phyloP scores from a whole-genome alignment of 30 jellyfish, hydroid and myxozoan species.

The Chrysaora quinquecirrha region DNA sequence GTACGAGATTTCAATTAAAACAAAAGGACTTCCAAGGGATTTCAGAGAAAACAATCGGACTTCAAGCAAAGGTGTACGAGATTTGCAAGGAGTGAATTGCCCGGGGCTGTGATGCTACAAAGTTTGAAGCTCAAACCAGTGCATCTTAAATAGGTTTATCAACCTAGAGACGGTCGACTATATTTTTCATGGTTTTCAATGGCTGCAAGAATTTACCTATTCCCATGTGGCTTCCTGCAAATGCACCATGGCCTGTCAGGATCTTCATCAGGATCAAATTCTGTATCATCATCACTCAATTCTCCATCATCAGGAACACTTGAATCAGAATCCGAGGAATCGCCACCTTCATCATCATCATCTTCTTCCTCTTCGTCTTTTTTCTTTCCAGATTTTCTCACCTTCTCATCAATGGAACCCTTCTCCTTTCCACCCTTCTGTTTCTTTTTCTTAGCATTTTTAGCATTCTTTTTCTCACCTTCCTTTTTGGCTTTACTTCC shows the following conservation, averaged over 20 bases:
- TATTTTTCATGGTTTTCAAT: too few species aligned
- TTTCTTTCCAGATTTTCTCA: background rate
- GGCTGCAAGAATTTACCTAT: conserved; percentile 72
- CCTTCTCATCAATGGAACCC: background rate
- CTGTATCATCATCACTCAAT: conserved; percentile 88
- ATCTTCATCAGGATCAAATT: conserved; percentile 97
- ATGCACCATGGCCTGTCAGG: conserved; percentile 96
- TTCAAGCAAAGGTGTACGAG: too few species aligned
- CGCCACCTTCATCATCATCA: conserved; percentile 13
- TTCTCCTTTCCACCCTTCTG: background rate
- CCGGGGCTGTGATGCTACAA: too few species aligned
- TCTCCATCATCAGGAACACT: conserved; percentile 95
- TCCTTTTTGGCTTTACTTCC: background rate
- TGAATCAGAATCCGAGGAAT: conserved; percentile 27
- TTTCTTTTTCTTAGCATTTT: background rate
- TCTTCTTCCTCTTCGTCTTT: background rate
- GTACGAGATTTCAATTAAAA: too few species aligned
- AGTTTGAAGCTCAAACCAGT: too few species aligned
- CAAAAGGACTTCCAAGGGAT: too few species aligned
- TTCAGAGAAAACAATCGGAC: too few species aligned
- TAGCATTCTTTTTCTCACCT: background rate
- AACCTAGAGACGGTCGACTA: too few species aligned
- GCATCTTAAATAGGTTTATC: too few species aligned
- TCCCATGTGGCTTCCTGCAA: conserved; percentile 96
- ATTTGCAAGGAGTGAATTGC: too few species aligned